Conservation (phyloP, 2,888 invertebrate genomes). For the Rhorus exstirpatorius region DNA sequence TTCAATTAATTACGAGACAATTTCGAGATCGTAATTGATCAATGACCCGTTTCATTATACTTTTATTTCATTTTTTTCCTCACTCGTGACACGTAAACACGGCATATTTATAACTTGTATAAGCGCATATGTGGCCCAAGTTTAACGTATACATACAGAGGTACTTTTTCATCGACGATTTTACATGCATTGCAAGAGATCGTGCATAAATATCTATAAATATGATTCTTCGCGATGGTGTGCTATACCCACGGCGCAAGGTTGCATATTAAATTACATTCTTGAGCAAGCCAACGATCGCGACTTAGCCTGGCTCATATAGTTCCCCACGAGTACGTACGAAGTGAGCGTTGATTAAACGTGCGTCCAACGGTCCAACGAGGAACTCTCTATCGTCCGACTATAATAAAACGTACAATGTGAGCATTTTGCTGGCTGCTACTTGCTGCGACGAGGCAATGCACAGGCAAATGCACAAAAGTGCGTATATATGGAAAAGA, state of each 20-base stretch:
- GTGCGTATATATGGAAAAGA: slow-evolving; percentile 33
- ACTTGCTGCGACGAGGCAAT: slow-evolving; percentile 49
- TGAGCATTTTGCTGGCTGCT: slow-evolving; percentile 50
- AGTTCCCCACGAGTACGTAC: slow-evolving; percentile 62
- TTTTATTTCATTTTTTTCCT: too few relatives aligned
- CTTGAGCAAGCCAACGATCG: slow-evolving; percentile 77
- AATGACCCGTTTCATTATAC: too few relatives aligned
- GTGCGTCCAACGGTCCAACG: slow-evolving; percentile 53
- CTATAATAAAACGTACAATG: slow-evolving; percentile 47
- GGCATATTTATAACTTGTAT: too few relatives aligned
- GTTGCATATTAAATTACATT: slow-evolving; percentile 84
- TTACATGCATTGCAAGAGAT: slow-evolving; percentile 74
- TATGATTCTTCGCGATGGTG: slow-evolving; percentile 75
- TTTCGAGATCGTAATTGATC: too few relatives aligned
- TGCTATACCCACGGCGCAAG: slow-evolving; percentile 77
- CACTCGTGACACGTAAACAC: too few relatives aligned
- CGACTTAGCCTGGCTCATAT: slow-evolving; percentile 68
- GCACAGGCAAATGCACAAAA: slow-evolving; percentile 41
- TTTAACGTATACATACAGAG: slow-evolving; percentile 18
- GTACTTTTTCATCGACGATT: background rate
- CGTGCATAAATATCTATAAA: slow-evolving; percentile 81
- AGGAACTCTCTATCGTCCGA: slow-evolving; percentile 33
- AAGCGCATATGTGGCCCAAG: too few relatives aligned
- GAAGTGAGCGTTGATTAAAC: slow-evolving; percentile 74
- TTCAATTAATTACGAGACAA: too few relatives aligned